Conservation (phyloP, 2,113 vertebrate species). For the Meriones unguiculatus region DNA sequence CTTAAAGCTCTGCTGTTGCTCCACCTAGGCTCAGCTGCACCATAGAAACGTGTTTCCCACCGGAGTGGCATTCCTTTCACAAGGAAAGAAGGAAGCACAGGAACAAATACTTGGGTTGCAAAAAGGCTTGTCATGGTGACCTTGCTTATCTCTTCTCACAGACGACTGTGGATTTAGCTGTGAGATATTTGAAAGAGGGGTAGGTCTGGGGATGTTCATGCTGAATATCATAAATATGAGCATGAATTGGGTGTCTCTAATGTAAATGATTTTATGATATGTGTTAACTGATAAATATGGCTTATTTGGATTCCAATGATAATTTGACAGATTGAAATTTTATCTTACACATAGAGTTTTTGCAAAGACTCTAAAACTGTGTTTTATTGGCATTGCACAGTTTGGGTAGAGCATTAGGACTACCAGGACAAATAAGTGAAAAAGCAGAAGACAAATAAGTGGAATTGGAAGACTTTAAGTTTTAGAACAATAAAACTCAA, state of each 20-base stretch:
- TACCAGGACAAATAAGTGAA: background rate
- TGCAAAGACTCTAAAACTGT: background rate
- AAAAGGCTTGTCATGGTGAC: background rate
- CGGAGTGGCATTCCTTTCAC: background rate
- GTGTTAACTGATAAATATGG: background rate
- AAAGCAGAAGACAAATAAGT: background rate
- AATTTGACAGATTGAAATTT: background rate
- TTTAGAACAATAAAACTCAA: constrained; percentile 22
- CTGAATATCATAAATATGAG: background rate
- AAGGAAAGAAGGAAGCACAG: background rate
- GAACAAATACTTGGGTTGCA: background rate
- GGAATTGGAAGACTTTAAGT: background rate
- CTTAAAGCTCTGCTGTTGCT: background rate
- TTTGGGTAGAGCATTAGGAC: background rate
- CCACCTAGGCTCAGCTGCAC: background rate
- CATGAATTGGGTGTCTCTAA: background rate
- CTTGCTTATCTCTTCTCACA: background rate
- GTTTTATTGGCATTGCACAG: background rate
- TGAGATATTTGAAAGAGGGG: background rate
- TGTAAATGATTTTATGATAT: background rate
- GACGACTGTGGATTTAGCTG: background rate
- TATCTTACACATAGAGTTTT: background rate
- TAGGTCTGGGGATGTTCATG: background rate
- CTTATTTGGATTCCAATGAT: constrained; percentile 32
- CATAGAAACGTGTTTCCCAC: background rate